Evolutionary conservation across 2,113 vertebrate genomes (phyloP), one percentile per base, ranked within the genome.

Genomic region (Paradoxurus hermaphroditus): DNA sequence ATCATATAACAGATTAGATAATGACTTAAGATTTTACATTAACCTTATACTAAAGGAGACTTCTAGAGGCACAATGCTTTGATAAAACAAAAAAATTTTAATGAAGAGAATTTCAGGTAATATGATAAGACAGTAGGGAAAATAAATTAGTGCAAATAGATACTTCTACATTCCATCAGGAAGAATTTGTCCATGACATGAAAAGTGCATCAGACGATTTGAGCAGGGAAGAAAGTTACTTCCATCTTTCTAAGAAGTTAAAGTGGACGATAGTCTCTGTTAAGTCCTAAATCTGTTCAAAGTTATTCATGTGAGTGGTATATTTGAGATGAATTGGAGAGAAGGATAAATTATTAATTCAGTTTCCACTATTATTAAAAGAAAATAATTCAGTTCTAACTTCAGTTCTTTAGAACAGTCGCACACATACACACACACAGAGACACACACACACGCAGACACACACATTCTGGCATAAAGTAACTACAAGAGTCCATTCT

Each of bases 171-270:
- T 27, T 4, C 31, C 27, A 77, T 68, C 85, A 78, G 9, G 77
- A 75, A 95, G 62, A 86, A 88, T 82, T 65, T 93, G 49, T 59
- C 87, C 82, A 51, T 88, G 81, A 36, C 49, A 79, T 34, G 21
- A 92, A 97, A 97, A 96, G 75, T 78, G 91, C 67, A 95, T 95
- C 2, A 25, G 96, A 96, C 86, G 39, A 96, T 13, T 78, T 91
- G 15, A 93, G 27, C 75, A 23, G 56, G 29, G 39, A 56, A 86
- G 75, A 82, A n/a, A 79, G 79, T 34, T 29, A 95, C 34, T 94
- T 88, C 86, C 90, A 95, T 77, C 25, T 93, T 92, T 90, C 81
- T 72, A 72, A 92, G 41, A 82, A 56, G 77, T 91, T 86, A 95
- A 92, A 95, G 51, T 67, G 19, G 27, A 86, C 29, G 36, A 53